Conservation (phyloP, 2,888 invertebrate species). For the Heliconius erato region DNA sequence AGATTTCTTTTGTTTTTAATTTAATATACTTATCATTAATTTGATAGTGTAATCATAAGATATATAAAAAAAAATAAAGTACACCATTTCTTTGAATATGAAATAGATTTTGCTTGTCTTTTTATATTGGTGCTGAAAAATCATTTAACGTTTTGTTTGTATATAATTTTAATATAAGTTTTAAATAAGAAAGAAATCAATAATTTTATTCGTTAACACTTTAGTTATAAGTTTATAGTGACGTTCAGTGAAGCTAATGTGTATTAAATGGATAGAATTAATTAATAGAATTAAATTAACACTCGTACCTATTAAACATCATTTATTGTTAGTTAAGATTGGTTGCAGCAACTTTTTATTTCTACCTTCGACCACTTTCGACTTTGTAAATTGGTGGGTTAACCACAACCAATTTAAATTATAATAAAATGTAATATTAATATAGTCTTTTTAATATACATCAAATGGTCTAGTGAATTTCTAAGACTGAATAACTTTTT, state of each 20-base stretch:
- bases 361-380: neutral
- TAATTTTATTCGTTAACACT: neutral
- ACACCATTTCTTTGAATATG: neutral
- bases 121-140: conserved; percentile 1
- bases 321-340: neutral
- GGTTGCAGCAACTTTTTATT: neutral
- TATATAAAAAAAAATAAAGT: neutral
- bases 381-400: neutral
- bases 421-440: neutral
- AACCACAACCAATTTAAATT: neutral
- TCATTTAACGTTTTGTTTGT: neutral
- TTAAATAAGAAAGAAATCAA: neutral
- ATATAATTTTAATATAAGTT: neutral
- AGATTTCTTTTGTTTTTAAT: too few relatives aligned
- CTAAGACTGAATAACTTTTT: conserved; percentile 44
- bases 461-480: conserved; percentile 29
- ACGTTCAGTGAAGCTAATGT: neutral
- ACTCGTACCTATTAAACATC: neutral
- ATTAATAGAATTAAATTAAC: neutral
- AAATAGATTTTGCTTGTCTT: neutral
- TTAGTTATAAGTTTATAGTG: neutral
- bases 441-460: neutral
- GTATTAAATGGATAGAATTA: neutral
- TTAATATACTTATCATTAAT: neutral
- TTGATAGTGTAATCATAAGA: neutral